These are phyloP conservation scores for Fulmarus glacialis DNA, from an alignment of 2,113 vertebrate genomes.

Conservation along the genomic window DNA sequence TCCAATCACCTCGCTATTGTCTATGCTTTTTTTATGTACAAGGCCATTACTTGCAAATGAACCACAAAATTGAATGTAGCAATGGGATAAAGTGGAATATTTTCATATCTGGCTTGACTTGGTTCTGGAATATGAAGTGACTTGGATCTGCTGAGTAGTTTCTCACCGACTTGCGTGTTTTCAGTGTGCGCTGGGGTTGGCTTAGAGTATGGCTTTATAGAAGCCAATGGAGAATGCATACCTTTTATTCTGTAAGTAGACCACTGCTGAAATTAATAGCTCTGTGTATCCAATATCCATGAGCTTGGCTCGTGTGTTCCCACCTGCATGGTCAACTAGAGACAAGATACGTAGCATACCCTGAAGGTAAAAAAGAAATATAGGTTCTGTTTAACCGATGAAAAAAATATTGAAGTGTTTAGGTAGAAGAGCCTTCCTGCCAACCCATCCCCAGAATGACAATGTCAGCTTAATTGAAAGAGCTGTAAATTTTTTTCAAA, in stretches of 20 bases:
- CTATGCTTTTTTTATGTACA: background rate
- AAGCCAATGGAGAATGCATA: background rate
- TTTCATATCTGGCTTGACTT: background rate
- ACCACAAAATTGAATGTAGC: background rate
- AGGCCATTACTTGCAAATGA: background rate
- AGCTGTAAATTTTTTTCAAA: background rate
- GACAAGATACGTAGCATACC: background rate
- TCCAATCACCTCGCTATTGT: background rate
- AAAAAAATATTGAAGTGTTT: background rate
- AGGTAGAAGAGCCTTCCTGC: background rate
- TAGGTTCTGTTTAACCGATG: background rate
- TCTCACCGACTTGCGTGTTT: accelerated
- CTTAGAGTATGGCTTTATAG: background rate
- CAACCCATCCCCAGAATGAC: background rate
- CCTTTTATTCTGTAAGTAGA: background rate
- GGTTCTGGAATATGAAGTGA: background rate
- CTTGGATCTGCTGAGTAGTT: background rate
- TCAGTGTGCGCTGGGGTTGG: background rate
- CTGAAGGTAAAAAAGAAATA: background rate
- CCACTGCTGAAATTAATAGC: background rate
- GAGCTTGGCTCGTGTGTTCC: background rate
- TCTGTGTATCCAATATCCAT: background rate
- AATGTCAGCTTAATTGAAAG: background rate
- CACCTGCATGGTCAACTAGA: background rate
- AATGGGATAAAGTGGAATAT: background rate